A percentile compares a stretch with the other conserved stretches of the same genome.
These are phyloP conservation scores for Mamestra brassicae DNA, from an alignment of 2,888 invertebrate species.

Conservation along the genomic window DNA sequence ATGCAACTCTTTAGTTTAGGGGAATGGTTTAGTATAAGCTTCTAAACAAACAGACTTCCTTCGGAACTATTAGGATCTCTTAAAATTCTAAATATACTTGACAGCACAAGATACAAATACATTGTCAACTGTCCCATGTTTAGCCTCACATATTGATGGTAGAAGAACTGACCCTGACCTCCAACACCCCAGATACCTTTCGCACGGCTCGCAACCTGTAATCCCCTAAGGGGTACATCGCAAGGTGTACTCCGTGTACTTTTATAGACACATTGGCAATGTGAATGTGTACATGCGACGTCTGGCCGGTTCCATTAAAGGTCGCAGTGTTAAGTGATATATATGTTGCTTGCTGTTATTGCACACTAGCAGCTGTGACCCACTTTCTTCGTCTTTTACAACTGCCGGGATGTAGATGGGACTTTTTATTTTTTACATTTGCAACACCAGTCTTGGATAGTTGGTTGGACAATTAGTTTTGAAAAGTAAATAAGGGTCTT, in stretches of 20 bases:
- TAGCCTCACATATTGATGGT: background rate
- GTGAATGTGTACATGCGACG: constrained; percentile 30
- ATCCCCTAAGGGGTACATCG: constrained; percentile 5
- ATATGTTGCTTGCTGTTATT: constrained; percentile 30
- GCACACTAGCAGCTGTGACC: constrained; percentile 58
- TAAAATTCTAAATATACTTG: background rate
- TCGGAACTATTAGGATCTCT: no score
- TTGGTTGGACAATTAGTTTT: constrained; percentile 8
- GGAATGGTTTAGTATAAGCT: background rate
- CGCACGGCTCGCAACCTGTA: constrained; percentile 5
- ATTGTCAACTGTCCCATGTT: no score
- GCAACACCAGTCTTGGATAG: background rate
- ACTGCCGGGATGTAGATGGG: constrained; percentile 46
- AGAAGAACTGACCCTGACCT: constrained; percentile 22
- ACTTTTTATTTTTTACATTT: constrained; percentile 22
- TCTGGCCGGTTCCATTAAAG: constrained; percentile 61
- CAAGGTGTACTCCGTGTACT: constrained; percentile 38
- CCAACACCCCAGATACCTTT: constrained; percentile 3
- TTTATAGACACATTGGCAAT: constrained; percentile 21
- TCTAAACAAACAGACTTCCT: no score
- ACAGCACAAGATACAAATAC: background rate
- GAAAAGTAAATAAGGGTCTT: constrained; percentile 4
- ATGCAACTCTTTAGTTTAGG: background rate
- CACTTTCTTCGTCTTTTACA: constrained; percentile 60
- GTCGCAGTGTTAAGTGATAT: constrained; percentile 54